phyloP scores from a whole-genome alignment of 2,888 invertebrate species.

The Agrenia bidenticulata region DNA sequence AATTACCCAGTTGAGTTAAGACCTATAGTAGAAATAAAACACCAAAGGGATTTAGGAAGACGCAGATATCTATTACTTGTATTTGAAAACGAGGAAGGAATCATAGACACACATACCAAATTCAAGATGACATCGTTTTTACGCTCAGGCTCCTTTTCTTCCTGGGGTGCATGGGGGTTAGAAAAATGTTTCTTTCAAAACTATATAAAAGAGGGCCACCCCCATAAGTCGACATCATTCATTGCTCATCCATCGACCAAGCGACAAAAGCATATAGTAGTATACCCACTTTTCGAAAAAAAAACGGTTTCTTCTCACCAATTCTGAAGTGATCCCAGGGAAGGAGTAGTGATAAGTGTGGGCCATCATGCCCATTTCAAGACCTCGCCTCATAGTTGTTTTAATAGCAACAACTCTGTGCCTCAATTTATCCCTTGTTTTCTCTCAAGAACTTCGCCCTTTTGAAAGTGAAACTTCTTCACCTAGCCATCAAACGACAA shows the following conservation, averaged over 20 bases:
- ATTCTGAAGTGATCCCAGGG: conserved; percentile 4
- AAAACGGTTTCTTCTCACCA: background rate
- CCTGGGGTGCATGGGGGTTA: conserved; percentile 44
- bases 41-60: conserved; percentile 15
- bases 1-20: conserved; percentile 21
- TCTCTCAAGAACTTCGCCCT: conserved; percentile 18
- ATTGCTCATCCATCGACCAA: conserved; percentile 3
- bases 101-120: conserved; percentile 38
- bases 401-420: conserved; percentile 33
- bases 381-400: conserved; percentile 27
- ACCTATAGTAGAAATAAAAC: background rate
- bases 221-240: conserved; percentile 1
- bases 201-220: conserved; percentile 44
- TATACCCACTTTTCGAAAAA: background rate
- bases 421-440: conserved; percentile 24
- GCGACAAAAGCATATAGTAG: conserved; percentile 2
- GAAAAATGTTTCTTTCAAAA: conserved; percentile 34
- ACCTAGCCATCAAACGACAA: conserved; percentile 1
- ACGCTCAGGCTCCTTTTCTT: conserved; percentile 53
- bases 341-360: conserved; percentile 19
- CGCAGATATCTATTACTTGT: conserved; percentile 7
- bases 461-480: conserved; percentile 18
- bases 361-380: conserved; percentile 39
- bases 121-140: conserved; percentile 53
- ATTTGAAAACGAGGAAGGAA: conserved; percentile 47